A percentile compares a stretch with the other conserved stretches of the same genome.
Evolutionary conservation across 2,113 vertebrate species (phyloP).

Genomic region (Triplophysa tibetana): DNA sequence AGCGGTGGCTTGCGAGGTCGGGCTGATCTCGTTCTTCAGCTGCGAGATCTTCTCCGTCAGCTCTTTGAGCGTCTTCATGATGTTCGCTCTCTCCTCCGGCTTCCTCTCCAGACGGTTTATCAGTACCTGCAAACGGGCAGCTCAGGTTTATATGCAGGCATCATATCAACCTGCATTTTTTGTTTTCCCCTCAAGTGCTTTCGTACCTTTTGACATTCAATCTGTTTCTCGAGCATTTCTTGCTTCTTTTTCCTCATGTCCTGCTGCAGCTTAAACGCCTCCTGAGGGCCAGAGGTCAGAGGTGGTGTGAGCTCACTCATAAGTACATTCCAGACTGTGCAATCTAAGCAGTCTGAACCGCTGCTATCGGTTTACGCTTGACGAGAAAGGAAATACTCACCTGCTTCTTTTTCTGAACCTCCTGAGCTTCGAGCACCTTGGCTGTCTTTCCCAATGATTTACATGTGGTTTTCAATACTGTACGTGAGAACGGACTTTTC

Average conservation of each 20-base stretch:
- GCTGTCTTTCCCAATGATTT: slow-evolving; percentile 79
- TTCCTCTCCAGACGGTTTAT: slow-evolving; percentile 96
- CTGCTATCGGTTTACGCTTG: background rate
- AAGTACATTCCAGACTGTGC: slow-evolving; percentile 26
- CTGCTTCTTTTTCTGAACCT: slow-evolving; percentile 95
- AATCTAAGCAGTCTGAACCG: slow-evolving; percentile 1
- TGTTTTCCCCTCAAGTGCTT: background rate
- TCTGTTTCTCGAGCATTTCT: slow-evolving; percentile 94
- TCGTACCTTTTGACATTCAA: slow-evolving; percentile 95
- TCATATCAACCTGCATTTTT: too few species aligned
- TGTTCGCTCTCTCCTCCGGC: slow-evolving; percentile 91
- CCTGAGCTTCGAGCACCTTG: slow-evolving; percentile 87
- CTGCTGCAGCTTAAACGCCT: slow-evolving; percentile 93
- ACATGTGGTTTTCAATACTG: slow-evolving; percentile 77
- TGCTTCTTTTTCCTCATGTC: slow-evolving; percentile 99
- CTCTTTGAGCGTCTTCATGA: slow-evolving; percentile 97
- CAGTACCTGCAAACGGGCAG: slow-evolving; percentile 77
- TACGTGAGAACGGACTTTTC: slow-evolving; percentile 82
- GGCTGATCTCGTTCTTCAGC: slow-evolving; percentile 91
- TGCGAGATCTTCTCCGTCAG: slow-evolving; percentile 91
- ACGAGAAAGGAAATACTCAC: slow-evolving; percentile 60
- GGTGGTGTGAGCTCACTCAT: background rate
- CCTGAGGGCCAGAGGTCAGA: slow-evolving; percentile 67
- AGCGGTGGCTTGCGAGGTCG: slow-evolving; percentile 68
- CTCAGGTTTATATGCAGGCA: background rate